Base-by-base conservation (phyloP, 2,797 vertebrate genomes). In the Decapterus maruadsi region DNA sequence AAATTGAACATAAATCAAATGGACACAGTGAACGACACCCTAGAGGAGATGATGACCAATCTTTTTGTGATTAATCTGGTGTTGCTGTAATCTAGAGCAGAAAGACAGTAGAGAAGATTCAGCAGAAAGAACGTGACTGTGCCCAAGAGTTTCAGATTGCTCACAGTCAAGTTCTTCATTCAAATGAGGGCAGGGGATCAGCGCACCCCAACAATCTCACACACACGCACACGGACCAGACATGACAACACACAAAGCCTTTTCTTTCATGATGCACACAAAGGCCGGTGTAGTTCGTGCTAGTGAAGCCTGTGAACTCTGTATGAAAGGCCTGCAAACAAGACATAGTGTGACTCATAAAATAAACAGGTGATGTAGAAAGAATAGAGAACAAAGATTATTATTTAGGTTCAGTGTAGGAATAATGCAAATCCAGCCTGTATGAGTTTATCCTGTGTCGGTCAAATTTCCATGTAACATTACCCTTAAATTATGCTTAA, bases 161-260 rank as follows among this genome's bases (percentile, higher is more conserved):
- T 59, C 81, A 84, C 81, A 84, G 68, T 82, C 51, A 59, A 51
- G 55, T 26, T 62, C 68, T 64, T 75, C 31, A 42, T 34, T 70
- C 19, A 68, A 83, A 82, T 68, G 55, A 85, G 82, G 72, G 56
- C 77, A 77, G 40, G 19, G 38, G 11, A 8, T 36, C 11, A 0
- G 73, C 19, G 56, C 38, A 34, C 19, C 20, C 5, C 19, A 60
- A 80, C 75, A 84, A 67, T 12, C 50, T 54, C 60, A 61, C 38
- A 48, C 46, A 59, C 29, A 6, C 70, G 77, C 57, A 72, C 4
- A 50, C 57, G 40, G 17, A 63, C 14, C 56, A 74, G 36, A 76
- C 54, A 46, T 46, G 46, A 69, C 57, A 54, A 68, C 22, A 64
- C 58, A 81, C 72, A 72, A 73, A 73, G 68, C 55, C 48, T 40